Conservation (phyloP, 2,797 vertebrate genomes). For the Spinibarbus caldwelli region DNA sequence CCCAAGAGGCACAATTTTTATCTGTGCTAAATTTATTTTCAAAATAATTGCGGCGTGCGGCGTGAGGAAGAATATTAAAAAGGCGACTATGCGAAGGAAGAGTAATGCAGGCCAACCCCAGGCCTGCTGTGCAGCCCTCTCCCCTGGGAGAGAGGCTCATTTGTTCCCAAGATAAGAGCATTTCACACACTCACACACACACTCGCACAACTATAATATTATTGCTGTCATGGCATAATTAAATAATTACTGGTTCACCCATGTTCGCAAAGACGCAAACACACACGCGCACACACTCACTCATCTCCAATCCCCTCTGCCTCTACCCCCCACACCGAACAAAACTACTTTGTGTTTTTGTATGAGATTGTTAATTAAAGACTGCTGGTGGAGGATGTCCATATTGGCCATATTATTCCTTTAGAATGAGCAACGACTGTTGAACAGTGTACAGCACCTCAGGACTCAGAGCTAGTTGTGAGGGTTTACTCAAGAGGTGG, state of each 20-base stretch:
- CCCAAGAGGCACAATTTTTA: conserved; percentile 96
- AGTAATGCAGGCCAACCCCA: conserved; percentile 86
- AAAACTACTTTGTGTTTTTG: conserved; percentile 45
- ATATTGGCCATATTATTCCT: conserved; percentile 43
- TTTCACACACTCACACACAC: conserved; percentile 64
- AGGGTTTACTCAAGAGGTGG: not conserved
- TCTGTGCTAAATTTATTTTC: conserved; percentile 97
- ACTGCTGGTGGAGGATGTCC: conserved; percentile 21
- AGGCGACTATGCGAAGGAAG: conserved; percentile 79
- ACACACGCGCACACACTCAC: conserved; percentile 10
- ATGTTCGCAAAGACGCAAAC: conserved; percentile 66
- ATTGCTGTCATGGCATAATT: conserved; percentile 83
- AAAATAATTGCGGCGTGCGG: conserved; percentile 92
- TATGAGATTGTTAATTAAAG: conserved; percentile 51
- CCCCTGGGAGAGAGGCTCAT: conserved; percentile 86
- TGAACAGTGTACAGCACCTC: not conserved
- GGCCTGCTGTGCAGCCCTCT: conserved; percentile 84
- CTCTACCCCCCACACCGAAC: conserved; percentile 54
- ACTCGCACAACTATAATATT: conserved; percentile 76
- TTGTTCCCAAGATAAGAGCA: conserved; percentile 83
- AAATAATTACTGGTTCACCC: conserved; percentile 85
- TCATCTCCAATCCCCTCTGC: conserved; percentile 51
- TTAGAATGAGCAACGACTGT: conserved; percentile 39
- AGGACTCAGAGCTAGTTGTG: not conserved
- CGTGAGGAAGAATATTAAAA: conserved; percentile 94